Conservation (phyloP, 2,888 invertebrate species). For the Eulithis prunata region DNA sequence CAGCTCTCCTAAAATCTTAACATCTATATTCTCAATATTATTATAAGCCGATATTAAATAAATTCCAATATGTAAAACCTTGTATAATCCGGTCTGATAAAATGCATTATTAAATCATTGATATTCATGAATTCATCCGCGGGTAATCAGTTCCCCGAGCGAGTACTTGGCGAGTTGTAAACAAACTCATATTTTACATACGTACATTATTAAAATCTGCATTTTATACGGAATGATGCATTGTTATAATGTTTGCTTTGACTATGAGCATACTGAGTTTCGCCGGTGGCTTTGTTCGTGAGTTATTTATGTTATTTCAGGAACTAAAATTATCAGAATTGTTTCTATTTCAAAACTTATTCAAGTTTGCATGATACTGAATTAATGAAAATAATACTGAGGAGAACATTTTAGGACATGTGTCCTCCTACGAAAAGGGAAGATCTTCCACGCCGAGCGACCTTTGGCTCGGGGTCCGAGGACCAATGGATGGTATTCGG, state of each 20-base stretch:
- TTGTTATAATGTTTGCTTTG: conserved; percentile 21
- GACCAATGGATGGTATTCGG: too few relatives aligned
- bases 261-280: conserved; percentile 3
- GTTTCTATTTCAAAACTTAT: neutral
- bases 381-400: too few relatives aligned
- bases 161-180: conserved; percentile 42
- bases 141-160: conserved; percentile 47
- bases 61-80: conserved; percentile 11
- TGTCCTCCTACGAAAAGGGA: too few relatives aligned
- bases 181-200: conserved; percentile 43
- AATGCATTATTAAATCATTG: conserved; percentile 49
- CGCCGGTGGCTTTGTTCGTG: neutral
- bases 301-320: neutral
- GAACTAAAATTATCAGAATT: neutral
- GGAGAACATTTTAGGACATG: too few relatives aligned
- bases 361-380: too few relatives aligned
- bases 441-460: too few relatives aligned
- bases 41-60: neutral
- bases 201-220: conserved; percentile 32
- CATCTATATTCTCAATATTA: neutral
- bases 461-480: too few relatives aligned
- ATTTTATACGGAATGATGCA: conserved; percentile 33
- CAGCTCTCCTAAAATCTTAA: too few relatives aligned
- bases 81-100: conserved; percentile 29
- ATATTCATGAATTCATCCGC: conserved; percentile 50